These are phyloP conservation scores for Campoletis sonorensis DNA, from an alignment of 1,140 invertebrate species.

Conservation along the genomic window DNA sequence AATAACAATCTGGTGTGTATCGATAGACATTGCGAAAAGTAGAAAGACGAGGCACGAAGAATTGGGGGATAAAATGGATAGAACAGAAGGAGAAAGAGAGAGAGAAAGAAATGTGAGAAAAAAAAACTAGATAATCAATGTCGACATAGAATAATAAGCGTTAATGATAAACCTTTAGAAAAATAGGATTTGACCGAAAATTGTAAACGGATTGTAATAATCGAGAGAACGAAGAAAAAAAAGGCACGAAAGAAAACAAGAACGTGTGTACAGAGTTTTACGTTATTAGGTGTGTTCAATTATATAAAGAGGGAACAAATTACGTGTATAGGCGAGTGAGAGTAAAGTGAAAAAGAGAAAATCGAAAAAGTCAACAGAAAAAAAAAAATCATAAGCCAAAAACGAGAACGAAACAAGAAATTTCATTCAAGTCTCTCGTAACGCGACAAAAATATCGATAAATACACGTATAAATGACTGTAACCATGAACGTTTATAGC, in stretches of 20 bases:
- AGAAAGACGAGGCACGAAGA: neutral
- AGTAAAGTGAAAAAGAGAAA: slow-evolving; percentile 1
- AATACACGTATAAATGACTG: too few relatives aligned
- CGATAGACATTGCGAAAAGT: neutral
- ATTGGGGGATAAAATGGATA: neutral
- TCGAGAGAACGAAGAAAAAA: neutral
- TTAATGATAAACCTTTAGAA: slow-evolving; percentile 33
- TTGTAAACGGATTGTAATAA: neutral
- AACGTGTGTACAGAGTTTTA: slow-evolving; percentile 62
- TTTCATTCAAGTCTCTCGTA: neutral
- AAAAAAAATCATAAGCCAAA: slow-evolving; percentile 42
- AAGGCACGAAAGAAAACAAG: neutral
- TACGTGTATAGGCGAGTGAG: slow-evolving; percentile 59
- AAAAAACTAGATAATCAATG: slow-evolving; percentile 46
- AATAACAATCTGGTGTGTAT: slow-evolving; percentile 6
- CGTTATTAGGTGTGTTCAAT: slow-evolving; percentile 70
- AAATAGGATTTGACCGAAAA: neutral
- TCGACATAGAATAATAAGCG: slow-evolving; percentile 31
- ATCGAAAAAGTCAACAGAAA: neutral
- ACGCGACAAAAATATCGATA: slow-evolving; percentile 31
- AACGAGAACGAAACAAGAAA: slow-evolving; percentile 33
- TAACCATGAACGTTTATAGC: too few relatives aligned
- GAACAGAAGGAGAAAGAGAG: neutral
- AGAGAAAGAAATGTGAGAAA: slow-evolving; percentile 7
- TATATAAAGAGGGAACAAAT: slow-evolving; percentile 70